Evolutionary conservation across 35 echinoderm and acorn worm species (phyloP).

Genomic region (Lytechinus pictus): DNA sequence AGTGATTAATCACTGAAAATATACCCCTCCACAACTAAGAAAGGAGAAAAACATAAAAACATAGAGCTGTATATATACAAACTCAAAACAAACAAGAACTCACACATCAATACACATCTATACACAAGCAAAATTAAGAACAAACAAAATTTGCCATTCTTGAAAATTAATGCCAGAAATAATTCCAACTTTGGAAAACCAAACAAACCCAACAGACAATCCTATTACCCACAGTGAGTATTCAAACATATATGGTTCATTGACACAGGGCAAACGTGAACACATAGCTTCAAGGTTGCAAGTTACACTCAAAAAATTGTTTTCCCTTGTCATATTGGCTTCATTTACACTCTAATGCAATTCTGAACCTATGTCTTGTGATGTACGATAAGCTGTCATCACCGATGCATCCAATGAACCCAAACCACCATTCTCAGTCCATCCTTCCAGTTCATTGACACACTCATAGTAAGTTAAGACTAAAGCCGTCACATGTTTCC

Average conservation of each 20-base stretch:
- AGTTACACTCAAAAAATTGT: background rate
- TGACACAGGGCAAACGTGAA: background rate
- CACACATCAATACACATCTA: background rate
- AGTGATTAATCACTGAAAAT: too few relatives aligned
- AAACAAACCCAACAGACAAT: too few relatives aligned
- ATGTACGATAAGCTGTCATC: background rate
- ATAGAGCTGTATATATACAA: too few relatives aligned
- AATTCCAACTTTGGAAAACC: background rate
- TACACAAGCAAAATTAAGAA: background rate
- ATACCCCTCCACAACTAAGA: too few relatives aligned
- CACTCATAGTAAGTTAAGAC: background rate
- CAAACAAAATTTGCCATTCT: background rate
- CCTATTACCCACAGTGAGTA: too few relatives aligned
- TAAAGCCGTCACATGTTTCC: too few relatives aligned
- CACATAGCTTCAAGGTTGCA: background rate
- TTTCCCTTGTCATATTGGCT: background rate
- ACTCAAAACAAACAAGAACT: background rate
- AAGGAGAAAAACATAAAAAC: too few relatives aligned
- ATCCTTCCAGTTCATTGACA: background rate
- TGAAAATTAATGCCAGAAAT: background rate
- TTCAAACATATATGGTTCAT: too few relatives aligned
- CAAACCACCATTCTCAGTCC: background rate
- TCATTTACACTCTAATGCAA: background rate
- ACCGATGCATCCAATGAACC: background rate
- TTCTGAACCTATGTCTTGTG: background rate